These are phyloP conservation scores for Micromesistius poutassou DNA, from an alignment of 2,797 vertebrate species.

Conservation along the genomic window DNA sequence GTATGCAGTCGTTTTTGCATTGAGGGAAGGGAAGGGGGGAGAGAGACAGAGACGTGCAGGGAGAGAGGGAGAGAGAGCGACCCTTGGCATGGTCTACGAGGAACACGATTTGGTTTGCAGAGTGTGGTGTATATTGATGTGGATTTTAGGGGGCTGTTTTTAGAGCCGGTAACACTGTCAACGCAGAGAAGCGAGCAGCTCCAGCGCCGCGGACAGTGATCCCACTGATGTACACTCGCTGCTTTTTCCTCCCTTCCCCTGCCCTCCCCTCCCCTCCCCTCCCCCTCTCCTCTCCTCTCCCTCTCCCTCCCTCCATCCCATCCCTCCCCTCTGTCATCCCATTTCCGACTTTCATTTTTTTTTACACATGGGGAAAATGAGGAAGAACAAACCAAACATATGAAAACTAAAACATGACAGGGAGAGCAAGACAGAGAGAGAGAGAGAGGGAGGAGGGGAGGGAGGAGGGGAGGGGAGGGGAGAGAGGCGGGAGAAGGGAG, in stretches of 20 bases:
- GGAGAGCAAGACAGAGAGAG: conserved; percentile 10
- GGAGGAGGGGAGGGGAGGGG: conserved; percentile 11
- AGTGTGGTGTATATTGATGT: conserved; percentile 63
- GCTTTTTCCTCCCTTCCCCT: conserved; percentile 45
- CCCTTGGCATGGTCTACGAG: conserved; percentile 38
- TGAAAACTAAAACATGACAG: conserved; percentile 74
- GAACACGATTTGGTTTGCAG: conserved; percentile 42
- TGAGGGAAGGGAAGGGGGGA: neutral
- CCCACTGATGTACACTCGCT: conserved; percentile 49
- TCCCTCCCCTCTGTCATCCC: conserved; percentile 52
- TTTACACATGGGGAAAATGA: conserved; percentile 72
- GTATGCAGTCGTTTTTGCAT: conserved; percentile 41
- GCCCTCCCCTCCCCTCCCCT: conserved; percentile 19
- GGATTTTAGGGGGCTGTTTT: conserved; percentile 35
- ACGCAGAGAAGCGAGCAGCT: conserved; percentile 50
- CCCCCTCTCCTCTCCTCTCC: conserved; percentile 17
- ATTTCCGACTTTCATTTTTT: conserved; percentile 67
- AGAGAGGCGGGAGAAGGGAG: conserved; percentile 37
- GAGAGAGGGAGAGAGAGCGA: neutral
- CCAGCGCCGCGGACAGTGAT: conserved; percentile 53
- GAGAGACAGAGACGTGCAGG: neutral
- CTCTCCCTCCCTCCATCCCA: conserved; percentile 28
- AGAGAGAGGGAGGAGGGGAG: too few relatives aligned
- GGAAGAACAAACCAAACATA: conserved; percentile 73
- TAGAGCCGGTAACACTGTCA: conserved; percentile 48